Evolutionary conservation across 2,888 invertebrate genomes (phyloP), one percentile per base, ranked within the genome.

Genomic region (Harpalus rufipes): DNA sequence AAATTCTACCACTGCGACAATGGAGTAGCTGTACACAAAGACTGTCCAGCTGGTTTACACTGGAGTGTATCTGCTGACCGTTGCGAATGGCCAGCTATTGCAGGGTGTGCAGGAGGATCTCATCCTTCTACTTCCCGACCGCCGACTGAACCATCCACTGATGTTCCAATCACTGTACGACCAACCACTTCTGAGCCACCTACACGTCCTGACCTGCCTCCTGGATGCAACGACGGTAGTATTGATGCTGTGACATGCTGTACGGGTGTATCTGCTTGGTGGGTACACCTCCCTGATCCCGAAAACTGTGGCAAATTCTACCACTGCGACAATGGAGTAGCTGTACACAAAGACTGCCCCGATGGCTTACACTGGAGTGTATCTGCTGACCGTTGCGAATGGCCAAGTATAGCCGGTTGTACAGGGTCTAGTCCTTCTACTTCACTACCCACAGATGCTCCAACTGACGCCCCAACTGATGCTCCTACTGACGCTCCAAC

Each of bases 1-100:
- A 85, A 81, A 12, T 86, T 85, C 81, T 86, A 85, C 21, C 81
- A 86, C 74, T 86, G 86, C 56, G 80, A 63, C 32, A 65, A 86
- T 74, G 86, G 86, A 32, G 39, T 18, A 16, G 82, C 72, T 25
- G 65, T 85, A 12, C 72, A 74, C 1, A 68, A 83, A 56, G 72
- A 81, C 10, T 86, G 85, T 41, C 86, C 85, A 7, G 84, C 61
- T 39, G 84, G 61, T 16, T 81, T 86, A 12, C 68, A 84, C 39
- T 86, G 85, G 76, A 85, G 85, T 51, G 63, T 79, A 10, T 14
- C 39, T n/a, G 79, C 65, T 72, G 76, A 83, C 16, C 32, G 80
- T 44, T 86, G 86, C 25, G 85, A 86, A 58, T 85, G 83, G 78
- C 81, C 85, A n/a, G 61, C 58, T 25, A 68, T 41, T 10, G 78